A percentile compares a stretch with the other conserved stretches of the same genome.
Conservation (phyloP, 2,888 invertebrate genomes). For the Pimpla rufipes region DNA sequence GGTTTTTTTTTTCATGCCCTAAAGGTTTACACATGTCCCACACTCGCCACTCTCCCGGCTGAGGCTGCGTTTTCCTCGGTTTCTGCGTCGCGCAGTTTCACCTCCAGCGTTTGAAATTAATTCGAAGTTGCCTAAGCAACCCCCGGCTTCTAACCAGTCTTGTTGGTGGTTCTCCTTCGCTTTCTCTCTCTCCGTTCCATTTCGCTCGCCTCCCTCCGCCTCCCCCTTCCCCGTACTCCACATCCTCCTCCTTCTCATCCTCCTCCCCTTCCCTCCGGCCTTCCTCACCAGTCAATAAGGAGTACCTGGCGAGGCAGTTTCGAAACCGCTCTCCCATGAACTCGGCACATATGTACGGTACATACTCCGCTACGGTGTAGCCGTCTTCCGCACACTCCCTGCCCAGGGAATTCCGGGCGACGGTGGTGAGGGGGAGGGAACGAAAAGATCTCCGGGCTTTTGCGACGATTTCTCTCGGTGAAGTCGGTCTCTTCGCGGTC, state of each 20-base stretch:
- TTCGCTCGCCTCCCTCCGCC: conserved; percentile 26
- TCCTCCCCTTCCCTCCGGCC: conserved; percentile 72
- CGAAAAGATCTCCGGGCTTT: not conserved
- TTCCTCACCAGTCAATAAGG: conserved; percentile 81
- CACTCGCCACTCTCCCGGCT: conserved; percentile 16
- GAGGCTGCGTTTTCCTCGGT: not conserved
- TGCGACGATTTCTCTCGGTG: not conserved
- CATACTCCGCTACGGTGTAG: conserved; percentile 1
- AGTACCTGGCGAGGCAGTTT: conserved; percentile 82
- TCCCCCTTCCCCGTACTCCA: not conserved
- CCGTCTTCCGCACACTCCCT: conserved; percentile 9
- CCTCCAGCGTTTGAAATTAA: conserved; percentile 81
- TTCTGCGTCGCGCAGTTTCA: conserved; percentile 33
- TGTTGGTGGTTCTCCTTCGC: conserved; percentile 23
- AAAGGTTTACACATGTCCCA: not conserved
- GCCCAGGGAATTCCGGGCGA: conserved; percentile 21
- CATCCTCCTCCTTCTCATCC: conserved; percentile 58
- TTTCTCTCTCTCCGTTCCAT: conserved; percentile 31
- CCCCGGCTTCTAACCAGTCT: conserved; percentile 61
- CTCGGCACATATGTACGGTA: conserved; percentile 16
- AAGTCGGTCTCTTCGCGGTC: not conserved
- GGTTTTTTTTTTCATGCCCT: not conserved
- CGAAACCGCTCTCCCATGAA: conserved; percentile 75
- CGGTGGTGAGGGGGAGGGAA: not conserved
- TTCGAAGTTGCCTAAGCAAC: conserved; percentile 82